Evolutionary conservation across 2,113 vertebrate genomes (phyloP).

Genomic region (Centrocercus urophasianus): DNA sequence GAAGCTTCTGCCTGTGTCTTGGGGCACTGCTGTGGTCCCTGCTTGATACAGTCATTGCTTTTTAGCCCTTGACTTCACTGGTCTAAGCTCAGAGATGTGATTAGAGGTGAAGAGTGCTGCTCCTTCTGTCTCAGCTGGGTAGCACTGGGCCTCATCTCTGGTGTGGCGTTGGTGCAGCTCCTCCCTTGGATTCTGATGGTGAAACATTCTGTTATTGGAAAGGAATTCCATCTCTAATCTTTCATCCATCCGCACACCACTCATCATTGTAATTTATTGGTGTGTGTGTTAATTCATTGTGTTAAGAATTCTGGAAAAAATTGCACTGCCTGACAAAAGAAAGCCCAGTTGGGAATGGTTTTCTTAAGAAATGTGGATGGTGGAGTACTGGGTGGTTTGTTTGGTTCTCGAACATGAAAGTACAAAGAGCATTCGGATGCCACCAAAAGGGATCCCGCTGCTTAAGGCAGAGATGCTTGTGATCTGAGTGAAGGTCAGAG

Average conservation of each 20-base stretch:
- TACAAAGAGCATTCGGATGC: not conserved
- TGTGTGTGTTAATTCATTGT: not conserved
- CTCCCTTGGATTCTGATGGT: not conserved
- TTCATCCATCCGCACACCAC: not conserved
- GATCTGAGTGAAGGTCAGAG: not conserved
- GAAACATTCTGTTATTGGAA: not conserved
- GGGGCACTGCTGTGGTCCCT: not conserved
- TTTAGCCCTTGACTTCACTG: not conserved
- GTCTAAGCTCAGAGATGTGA: not conserved
- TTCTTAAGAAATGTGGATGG: not conserved
- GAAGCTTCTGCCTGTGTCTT: not conserved
- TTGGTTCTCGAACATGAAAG: not conserved
- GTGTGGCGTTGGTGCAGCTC: not conserved
- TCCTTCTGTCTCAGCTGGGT: not conserved
- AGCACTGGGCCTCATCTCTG: not conserved
- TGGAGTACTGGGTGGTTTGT: not conserved
- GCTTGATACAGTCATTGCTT: not conserved
- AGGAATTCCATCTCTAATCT: not conserved
- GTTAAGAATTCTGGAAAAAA: not conserved
- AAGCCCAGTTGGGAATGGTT: not conserved
- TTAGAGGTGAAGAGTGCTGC: not conserved
- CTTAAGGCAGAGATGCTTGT: not conserved
- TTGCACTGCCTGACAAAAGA: not conserved
- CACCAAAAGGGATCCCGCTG: not conserved
- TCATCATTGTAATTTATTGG: not conserved